Conservation (phyloP, 2,113 vertebrate genomes). For the Hippocampus barbouri region DNA sequence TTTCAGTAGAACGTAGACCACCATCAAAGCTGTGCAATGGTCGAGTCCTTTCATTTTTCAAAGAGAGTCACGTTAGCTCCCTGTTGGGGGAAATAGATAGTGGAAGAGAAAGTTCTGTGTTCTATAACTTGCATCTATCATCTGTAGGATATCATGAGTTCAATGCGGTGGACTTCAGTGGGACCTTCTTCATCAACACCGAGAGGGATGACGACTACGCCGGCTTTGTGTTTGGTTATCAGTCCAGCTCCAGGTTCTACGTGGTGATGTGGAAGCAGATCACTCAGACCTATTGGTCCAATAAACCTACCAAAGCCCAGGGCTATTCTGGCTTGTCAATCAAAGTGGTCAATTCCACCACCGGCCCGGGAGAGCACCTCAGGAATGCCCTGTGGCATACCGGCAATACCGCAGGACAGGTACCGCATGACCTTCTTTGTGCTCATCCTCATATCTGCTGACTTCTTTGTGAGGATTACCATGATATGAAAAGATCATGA, state of each 20-base stretch:
- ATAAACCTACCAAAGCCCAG: slow-evolving; percentile 91
- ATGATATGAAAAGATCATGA: not conserved
- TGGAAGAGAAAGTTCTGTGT: not conserved
- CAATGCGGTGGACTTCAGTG: slow-evolving; percentile 96
- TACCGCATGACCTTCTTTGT: slow-evolving; percentile 40
- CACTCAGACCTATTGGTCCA: slow-evolving; percentile 96
- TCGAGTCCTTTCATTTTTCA: not conserved
- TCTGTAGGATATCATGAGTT: slow-evolving; percentile 91
- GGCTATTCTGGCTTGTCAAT: slow-evolving; percentile 96
- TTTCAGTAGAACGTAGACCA: not conserved
- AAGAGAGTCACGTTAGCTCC: no score
- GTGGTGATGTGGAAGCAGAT: slow-evolving; percentile 99
- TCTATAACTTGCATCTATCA: slow-evolving; percentile 13
- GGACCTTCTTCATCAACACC: slow-evolving; percentile 99
- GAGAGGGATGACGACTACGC: slow-evolving; percentile 97
- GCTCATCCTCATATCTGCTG: not conserved
- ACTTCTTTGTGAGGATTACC: not conserved
- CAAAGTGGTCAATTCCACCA: slow-evolving; percentile 98
- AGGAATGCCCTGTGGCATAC: slow-evolving; percentile 98
- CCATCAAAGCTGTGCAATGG: not conserved
- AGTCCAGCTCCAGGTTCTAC: slow-evolving; percentile 97
- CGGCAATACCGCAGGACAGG: slow-evolving; percentile 93
- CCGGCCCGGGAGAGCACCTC: slow-evolving; percentile 93
- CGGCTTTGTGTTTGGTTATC: slow-evolving; percentile 97
- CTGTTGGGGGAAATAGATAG: not conserved